Percentiles rank a stretch among this genome's conserved stretches.
phyloP scores from a whole-genome alignment of 1,140 invertebrate genomes.

The Scaptodrosophila lebanonensis region DNA sequence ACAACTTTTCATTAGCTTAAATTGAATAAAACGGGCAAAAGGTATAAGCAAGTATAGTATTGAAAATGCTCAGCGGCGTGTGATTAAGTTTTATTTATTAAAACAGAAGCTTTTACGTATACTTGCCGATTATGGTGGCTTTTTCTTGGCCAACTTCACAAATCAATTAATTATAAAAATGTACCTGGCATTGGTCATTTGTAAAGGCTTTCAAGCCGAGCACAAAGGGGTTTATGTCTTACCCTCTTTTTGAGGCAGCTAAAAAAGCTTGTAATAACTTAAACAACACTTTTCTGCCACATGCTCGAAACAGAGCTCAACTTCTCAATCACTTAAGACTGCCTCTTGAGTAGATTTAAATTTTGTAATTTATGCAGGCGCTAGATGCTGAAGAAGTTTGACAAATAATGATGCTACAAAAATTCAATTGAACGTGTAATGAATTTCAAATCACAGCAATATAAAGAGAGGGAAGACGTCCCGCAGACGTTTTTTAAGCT shows the following conservation, averaged over 20 bases:
- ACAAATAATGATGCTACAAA: slow-evolving; percentile 58
- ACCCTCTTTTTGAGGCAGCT: slow-evolving; percentile 34
- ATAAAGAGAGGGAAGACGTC: slow-evolving; percentile 1
- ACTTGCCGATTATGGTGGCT: too few species aligned
- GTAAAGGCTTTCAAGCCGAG: too few species aligned
- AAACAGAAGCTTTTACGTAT: background rate
- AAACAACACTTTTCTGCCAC: too few species aligned
- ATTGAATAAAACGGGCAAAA: too few species aligned
- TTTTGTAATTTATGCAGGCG: slow-evolving; percentile 59
- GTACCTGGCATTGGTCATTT: too few species aligned
- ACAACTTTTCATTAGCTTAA: too few species aligned
- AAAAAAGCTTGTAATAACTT: slow-evolving; percentile 38
- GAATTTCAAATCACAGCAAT: slow-evolving; percentile 64
- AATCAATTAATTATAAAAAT: too few species aligned
- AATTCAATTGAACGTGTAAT: slow-evolving; percentile 72
- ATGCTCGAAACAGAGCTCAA: too few species aligned
- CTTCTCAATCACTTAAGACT: slow-evolving; percentile 62
- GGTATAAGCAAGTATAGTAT: background rate
- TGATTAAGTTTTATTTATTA: slow-evolving; percentile 1
- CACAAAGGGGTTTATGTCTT: too few species aligned
- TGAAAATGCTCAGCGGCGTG: background rate
- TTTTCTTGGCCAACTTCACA: too few species aligned
- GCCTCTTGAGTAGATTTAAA: slow-evolving; percentile 50
- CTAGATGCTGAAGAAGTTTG: slow-evolving; percentile 8
- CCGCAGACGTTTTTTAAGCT: background rate